A percentile compares a stretch with the other conserved stretches of the same genome.
These are phyloP conservation scores for Grantiella picta DNA, from an alignment of 2,113 vertebrate genomes.

Conservation along the genomic window DNA sequence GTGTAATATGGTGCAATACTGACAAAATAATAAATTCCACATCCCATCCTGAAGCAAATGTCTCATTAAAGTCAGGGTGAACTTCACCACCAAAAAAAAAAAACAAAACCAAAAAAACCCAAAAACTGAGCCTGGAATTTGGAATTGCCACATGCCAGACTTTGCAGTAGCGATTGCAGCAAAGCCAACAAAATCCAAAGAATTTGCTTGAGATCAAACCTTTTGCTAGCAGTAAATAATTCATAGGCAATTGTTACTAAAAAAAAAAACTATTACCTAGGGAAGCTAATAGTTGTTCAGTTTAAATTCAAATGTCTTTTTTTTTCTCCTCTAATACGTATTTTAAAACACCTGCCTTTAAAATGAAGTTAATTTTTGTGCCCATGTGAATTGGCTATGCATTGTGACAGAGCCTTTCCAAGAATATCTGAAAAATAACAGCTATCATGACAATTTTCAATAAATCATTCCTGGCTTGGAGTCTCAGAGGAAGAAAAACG, in stretches of 20 bases:
- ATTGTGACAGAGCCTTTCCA: background rate
- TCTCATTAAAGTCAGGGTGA: background rate
- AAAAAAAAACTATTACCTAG: background rate
- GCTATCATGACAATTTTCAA: conserved; percentile 35
- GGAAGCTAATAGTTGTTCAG: background rate
- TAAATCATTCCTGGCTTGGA: background rate
- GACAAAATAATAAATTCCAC: background rate
- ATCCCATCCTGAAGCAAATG: background rate
- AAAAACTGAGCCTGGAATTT: background rate
- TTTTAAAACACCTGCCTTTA: conserved; percentile 11
- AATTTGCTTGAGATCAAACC: background rate
- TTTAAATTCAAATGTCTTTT: background rate
- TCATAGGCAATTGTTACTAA: background rate
- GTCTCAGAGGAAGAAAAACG: conserved; percentile 26
- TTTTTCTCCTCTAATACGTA: background rate
- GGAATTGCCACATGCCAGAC: background rate
- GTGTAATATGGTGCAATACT: background rate
- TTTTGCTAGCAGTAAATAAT: background rate
- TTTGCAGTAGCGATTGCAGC: background rate
- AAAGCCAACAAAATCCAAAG: background rate
- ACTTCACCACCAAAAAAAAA: background rate
- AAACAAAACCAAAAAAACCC: background rate
- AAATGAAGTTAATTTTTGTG: background rate
- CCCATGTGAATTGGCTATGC: background rate
- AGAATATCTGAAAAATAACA: conserved; percentile 10